phyloP scores from a whole-genome alignment of 2,888 invertebrate genomes.

The Ephialtes manifestator region DNA sequence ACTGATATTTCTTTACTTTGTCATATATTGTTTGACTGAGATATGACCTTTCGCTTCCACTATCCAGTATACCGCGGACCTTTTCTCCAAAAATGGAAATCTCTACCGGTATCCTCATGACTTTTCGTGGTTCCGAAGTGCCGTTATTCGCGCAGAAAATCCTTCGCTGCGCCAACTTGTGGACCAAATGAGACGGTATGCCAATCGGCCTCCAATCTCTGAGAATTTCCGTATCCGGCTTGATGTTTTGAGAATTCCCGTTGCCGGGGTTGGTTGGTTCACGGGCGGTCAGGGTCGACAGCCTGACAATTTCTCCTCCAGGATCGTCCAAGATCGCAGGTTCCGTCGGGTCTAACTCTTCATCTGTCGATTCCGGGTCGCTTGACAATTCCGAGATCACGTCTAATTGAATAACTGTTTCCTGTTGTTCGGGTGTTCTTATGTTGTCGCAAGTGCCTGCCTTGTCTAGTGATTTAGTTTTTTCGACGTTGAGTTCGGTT shows the following conservation, averaged over 20 bases:
- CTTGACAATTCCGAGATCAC: neutral
- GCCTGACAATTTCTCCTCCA: too few relatives aligned
- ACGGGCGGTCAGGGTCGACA: neutral
- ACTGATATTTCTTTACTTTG: constrained; percentile 12
- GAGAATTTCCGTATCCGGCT: neutral
- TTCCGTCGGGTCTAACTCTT: too few relatives aligned
- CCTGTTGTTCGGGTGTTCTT: neutral
- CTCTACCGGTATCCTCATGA: constrained; percentile 25
- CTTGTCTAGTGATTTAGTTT: constrained; percentile 22
- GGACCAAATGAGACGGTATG: constrained; percentile 1
- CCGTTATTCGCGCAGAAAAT: constrained; percentile 20
- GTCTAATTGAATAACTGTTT: neutral
- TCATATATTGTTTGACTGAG: constrained; percentile 17
- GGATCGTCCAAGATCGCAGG: neutral
- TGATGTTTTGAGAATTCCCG: neutral
- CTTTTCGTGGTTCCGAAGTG: constrained; percentile 35
- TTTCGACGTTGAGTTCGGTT: constrained; percentile 19
- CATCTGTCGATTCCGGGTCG: too few relatives aligned
- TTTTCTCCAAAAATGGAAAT: constrained; percentile 45
- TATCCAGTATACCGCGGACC: constrained; percentile 36
- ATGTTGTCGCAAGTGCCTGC: neutral
- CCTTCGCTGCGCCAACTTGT: constrained; percentile 2
- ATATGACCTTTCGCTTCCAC: constrained; percentile 47
- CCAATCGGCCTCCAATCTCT: constrained; percentile 38
- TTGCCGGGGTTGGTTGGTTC: neutral